Evolutionary conservation across 2,113 vertebrate genomes (phyloP).

Genomic region (Petrocephalus microphthalmus): DNA sequence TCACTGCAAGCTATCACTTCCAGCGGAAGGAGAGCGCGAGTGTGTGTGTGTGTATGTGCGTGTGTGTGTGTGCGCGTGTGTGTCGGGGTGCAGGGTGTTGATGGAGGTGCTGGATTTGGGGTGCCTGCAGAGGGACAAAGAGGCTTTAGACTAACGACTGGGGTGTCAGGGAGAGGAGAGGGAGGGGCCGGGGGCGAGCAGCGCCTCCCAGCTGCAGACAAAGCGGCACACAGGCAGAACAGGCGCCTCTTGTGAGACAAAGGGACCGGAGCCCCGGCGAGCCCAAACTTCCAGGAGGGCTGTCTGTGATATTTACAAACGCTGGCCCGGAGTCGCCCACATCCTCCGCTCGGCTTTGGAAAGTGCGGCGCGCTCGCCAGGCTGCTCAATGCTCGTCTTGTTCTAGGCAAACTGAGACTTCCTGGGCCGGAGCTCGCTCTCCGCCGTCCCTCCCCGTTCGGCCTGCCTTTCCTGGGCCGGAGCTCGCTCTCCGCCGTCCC

Average conservation of each 20-base stretch:
- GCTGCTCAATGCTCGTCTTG: background rate
- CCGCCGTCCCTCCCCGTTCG: background rate
- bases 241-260: background rate
- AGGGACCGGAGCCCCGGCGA: background rate
- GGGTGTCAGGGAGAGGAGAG: conserved; percentile 14
- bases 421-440: background rate
- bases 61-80: background rate
- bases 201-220: background rate
- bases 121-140: conserved; percentile 6
- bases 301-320: background rate
- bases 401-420: background rate
- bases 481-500: background rate
- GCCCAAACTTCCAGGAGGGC: background rate
- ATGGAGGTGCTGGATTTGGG: background rate
- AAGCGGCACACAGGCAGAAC: background rate
- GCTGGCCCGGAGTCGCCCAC: background rate
- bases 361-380: background rate
- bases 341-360: background rate
- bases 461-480: background rate
- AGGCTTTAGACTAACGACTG: background rate
- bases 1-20: background rate
- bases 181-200: background rate
- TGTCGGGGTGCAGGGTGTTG: background rate
- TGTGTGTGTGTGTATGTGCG: background rate
- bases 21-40: background rate